Base-by-base conservation (phyloP, 2,888 invertebrate genomes). In the Parnassius glacialis region DNA sequence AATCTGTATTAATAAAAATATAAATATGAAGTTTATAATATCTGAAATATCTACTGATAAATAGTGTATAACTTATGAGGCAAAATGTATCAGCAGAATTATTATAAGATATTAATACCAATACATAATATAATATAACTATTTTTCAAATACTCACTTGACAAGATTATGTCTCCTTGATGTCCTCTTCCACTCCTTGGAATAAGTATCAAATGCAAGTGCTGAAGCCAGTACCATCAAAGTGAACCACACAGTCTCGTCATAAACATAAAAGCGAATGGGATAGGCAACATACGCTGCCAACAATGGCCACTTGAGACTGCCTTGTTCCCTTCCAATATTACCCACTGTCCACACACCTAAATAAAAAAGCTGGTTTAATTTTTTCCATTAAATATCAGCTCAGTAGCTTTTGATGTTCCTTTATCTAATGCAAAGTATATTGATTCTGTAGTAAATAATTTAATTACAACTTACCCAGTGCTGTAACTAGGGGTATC, bases 271-370 rank as follows among this genome's bases (percentile, higher is more conserved):
- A 83, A 95, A 95, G 13, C 96, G 93, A 0, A 95, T 78, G 0
- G 95, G 94, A 75, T 96, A 94, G 0, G 93, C 82, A 0, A 91
- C 68, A 71, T 95, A 95, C 0, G 98, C 94, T 0, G 94, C 94
- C 0, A 94, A 58, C 0, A 97, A 78, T 0, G 96, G 93, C 78
- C 94, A 93, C 90, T 94, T 94, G 44, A 97, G 89, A 0, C 92
- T 85, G 1, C 97, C 97, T 72, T 93, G 90, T 78, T 98, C 96
- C 2, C 95, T 93, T 0, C 98, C 98, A 67, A 98, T 95, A 76
- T 98, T 98, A 41, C 98, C 98, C 10, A 98, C 96, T 0, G 95
- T 92, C 95, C 97, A 96, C 0, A 97, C 96, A 71, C 98, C 98
- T 97, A 80, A 20, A 84, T 77, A 69, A 70, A 80, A 12, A 50